phyloP scores from a whole-genome alignment of 2,113 vertebrate species.

The Zapornia atra region DNA sequence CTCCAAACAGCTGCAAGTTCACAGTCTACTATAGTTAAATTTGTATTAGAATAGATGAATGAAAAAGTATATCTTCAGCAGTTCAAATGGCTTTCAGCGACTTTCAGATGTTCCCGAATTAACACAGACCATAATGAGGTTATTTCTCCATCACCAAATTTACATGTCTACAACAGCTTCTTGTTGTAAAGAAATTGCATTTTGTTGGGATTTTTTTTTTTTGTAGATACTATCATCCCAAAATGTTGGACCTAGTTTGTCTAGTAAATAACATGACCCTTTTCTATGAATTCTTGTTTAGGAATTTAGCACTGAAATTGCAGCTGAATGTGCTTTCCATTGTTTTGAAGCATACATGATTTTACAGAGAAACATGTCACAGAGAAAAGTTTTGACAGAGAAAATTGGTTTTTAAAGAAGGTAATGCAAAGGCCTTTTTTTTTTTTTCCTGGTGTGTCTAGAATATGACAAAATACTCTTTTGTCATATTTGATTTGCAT shows the following conservation, averaged over 20 bases:
- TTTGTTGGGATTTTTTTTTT: not conserved
- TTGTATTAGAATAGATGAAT: not conserved
- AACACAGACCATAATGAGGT: not conserved
- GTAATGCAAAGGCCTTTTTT: rapidly evolving
- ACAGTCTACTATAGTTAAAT: not conserved
- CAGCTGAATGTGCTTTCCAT: not conserved
- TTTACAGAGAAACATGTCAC: not conserved
- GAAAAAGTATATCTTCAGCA: not conserved
- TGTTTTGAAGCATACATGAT: not conserved
- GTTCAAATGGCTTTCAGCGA: not conserved
- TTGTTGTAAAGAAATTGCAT: not conserved
- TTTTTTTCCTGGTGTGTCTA: not conserved
- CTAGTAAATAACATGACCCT: not conserved
- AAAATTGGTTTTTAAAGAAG: not conserved
- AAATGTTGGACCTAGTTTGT: not conserved
- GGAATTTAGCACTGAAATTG: not conserved
- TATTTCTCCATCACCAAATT: not conserved
- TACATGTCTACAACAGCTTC: not conserved
- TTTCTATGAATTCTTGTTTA: not conserved
- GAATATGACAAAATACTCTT: not conserved
- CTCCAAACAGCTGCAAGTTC: not conserved
- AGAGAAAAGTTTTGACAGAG: not conserved
- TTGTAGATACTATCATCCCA: not conserved
- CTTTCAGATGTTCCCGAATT: not conserved
- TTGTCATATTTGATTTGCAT: not conserved